Base-by-base conservation (phyloP, 92 coral and sea anemone species). In the Heteractis magnifica region DNA sequence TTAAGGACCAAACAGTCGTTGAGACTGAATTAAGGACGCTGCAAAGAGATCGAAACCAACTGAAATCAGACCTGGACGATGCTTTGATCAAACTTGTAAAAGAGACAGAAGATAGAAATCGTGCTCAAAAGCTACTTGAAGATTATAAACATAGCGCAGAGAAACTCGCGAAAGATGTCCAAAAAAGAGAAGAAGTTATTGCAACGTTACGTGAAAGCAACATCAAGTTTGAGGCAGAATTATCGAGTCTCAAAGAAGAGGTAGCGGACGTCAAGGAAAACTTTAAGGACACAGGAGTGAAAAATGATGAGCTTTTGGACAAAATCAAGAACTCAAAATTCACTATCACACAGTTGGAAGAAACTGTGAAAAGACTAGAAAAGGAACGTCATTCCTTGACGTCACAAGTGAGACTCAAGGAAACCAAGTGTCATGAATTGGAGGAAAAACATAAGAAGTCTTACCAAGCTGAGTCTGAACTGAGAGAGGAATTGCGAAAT, bases 41-140 rank as follows among this genome's bases (percentile, higher is more conserved):
- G 52, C 90, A 93, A 80, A 87, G 90, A 78, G 98, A 95, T 59
- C 88, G 90, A 20, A 90, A 83, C 10, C 75, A 89, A 56, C 84
- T 95, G 6, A 90, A 88, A 86, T 49, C 85, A 50, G 90, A 87
- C 76, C 88, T 94, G 48, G 92, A 94, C 49, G 90, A 79, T 13
- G 79, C 88, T 8, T 72, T 86, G 52, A 51, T 65, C 70, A 94
- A 93, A 55, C 84, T 87, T 59, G 82, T 70, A 41, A 91, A 88
- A 56, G 91, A 87, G 56, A 79, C 87, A 55, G 93, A 92, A 55
- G 98, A 94, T 9, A 85, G 81, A 10, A 79, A 72, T 15, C 88
- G 98, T 49, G 78, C 81, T 34, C 86, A 88, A 78, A 87, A 84
- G 44, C 93, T 83, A 50, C 60, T 93, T 5, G 88, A 88, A 15